Conservation (phyloP, 2,797 vertebrate genomes). For the Falco cherrug region DNA sequence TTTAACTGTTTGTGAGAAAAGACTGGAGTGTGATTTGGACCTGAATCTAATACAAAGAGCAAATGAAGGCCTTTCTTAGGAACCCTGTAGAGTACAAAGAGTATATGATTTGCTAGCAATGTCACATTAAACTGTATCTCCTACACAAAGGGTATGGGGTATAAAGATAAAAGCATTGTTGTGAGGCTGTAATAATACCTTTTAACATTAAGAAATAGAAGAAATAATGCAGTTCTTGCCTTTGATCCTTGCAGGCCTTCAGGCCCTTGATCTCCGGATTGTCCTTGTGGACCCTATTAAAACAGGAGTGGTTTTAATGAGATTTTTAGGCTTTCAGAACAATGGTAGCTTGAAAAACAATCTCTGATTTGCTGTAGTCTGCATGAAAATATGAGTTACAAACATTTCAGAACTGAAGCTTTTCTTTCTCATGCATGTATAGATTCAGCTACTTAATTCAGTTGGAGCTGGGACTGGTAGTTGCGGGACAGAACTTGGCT, state of each 20-base stretch:
- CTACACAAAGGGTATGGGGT: not conserved
- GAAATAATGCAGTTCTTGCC: slow-evolving; percentile 74
- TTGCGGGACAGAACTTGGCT: not conserved
- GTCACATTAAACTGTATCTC: not conserved
- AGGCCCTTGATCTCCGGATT: slow-evolving; percentile 85
- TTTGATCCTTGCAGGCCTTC: slow-evolving; percentile 88
- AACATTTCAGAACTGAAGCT: not conserved
- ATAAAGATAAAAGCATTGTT: not conserved
- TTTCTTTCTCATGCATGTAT: not conserved
- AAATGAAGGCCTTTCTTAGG: not conserved
- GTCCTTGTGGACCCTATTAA: slow-evolving; percentile 86
- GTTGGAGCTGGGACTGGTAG: not conserved
- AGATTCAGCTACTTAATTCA: not conserved
- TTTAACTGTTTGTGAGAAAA: not conserved
- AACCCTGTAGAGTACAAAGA: not conserved
- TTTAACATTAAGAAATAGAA: not conserved
- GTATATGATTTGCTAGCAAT: not conserved
- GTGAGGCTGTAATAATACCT: not conserved
- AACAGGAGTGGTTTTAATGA: not conserved
- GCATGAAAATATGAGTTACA: not conserved
- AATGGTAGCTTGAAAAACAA: not conserved
- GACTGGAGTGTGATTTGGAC: not conserved
- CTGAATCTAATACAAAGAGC: not conserved
- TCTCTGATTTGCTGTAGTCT: not conserved
- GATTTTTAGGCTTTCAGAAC: not conserved